A percentile compares a stretch with the other conserved stretches of the same genome.
These are phyloP conservation scores for Nesidiocoris tenuis DNA, from an alignment of 2,888 invertebrate genomes.

Conservation along the genomic window DNA sequence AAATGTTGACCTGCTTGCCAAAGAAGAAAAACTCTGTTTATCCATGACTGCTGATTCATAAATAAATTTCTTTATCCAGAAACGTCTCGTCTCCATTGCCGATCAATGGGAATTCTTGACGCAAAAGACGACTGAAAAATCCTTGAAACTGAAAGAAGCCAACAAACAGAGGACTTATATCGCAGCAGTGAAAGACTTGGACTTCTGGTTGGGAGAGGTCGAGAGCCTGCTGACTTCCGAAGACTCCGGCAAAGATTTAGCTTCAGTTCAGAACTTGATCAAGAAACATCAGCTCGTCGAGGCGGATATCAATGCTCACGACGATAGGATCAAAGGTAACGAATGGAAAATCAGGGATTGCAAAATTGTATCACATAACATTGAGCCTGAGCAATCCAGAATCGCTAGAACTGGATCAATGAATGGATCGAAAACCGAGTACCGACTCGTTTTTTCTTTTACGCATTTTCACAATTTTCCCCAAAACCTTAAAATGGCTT, in stretches of 20 bases:
- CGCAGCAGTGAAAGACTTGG: conserved; percentile 98
- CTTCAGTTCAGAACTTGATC: conserved; percentile 97
- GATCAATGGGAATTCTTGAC: conserved; percentile 99
- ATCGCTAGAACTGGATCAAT: no score
- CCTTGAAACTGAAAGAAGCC: conserved; percentile 95
- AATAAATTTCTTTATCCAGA: conserved; percentile 53
- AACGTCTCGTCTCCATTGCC: conserved; percentile 83
- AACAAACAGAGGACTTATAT: conserved; percentile 99
- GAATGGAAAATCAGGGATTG: no score
- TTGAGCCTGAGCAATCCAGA: no score
- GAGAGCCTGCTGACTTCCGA: conserved; percentile 93
- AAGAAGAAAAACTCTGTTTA: not conserved
- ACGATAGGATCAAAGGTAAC: conserved; percentile 84
- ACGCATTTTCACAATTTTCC: no score
- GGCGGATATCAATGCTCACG: conserved; percentile 96
- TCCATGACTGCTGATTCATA: not conserved
- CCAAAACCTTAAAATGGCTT: no score
- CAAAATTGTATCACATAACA: no score
- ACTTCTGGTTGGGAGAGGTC: conserved; percentile 99
- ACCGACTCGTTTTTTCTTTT: no score
- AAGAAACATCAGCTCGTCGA: conserved; percentile 98
- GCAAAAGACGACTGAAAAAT: conserved; percentile 97
- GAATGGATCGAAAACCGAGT: no score
- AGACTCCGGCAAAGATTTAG: conserved; percentile 96
- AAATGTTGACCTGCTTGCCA: not conserved